Conservation (phyloP, 2,113 vertebrate genomes). For the Sebastes fasciatus region DNA sequence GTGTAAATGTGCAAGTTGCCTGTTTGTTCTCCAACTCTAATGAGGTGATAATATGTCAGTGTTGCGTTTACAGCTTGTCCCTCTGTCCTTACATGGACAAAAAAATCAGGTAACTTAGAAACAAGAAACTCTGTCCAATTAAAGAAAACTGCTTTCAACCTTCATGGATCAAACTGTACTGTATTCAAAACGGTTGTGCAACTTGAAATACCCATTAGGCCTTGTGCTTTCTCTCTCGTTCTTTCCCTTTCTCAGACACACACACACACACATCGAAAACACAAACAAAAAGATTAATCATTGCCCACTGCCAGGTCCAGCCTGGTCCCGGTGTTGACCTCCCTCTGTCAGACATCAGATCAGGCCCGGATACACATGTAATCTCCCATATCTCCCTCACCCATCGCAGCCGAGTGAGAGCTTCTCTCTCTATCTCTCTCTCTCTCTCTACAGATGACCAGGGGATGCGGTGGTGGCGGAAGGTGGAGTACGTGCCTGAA, state of each 20-base stretch:
- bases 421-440: constrained; percentile 9
- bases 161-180: neutral
- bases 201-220: neutral
- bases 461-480: neutral
- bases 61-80: too few relatives aligned
- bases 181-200: neutral
- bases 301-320: constrained; percentile 38
- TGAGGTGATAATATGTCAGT: too few relatives aligned
- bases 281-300: constrained; percentile 52
- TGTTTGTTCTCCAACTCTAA: neutral
- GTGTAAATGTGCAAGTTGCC: neutral
- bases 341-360: constrained; percentile 69
- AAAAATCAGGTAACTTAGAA: too few relatives aligned
- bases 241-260: neutral
- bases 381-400: constrained; percentile 68
- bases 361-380: constrained; percentile 67
- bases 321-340: constrained; percentile 36
- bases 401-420: constrained; percentile 41
- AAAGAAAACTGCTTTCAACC: neutral
- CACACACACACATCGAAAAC: constrained; percentile 20
- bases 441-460: constrained; percentile 40
- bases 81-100: too few relatives aligned
- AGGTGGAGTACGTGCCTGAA: neutral
- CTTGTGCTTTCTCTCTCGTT: neutral
- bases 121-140: neutral